Conservation (phyloP, 2,113 vertebrate species). For the Anarrhichthys ocellatus region DNA sequence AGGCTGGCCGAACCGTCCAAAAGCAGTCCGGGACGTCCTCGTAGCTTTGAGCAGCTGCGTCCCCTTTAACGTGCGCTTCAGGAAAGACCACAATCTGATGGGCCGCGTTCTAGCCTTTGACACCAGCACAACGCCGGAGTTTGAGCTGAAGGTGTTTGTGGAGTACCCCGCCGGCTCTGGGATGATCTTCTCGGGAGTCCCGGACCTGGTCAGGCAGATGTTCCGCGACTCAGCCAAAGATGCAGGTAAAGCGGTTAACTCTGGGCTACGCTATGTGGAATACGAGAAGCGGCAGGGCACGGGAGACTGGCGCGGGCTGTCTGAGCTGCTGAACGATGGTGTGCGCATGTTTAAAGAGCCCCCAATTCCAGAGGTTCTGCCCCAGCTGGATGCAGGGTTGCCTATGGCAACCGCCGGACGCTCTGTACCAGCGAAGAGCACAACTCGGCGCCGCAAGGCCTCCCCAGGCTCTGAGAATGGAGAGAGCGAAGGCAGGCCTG, state of each 20-base stretch:
- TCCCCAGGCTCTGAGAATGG: constrained; percentile 87
- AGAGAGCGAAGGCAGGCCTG: constrained; percentile 82
- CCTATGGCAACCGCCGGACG: constrained; percentile 79
- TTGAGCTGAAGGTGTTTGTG: constrained; percentile 89
- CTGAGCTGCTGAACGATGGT: constrained; percentile 87
- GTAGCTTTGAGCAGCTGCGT: constrained; percentile 84
- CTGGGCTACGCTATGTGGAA: constrained; percentile 90
- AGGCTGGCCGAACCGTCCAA: constrained; percentile 89
- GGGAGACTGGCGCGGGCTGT: constrained; percentile 90
- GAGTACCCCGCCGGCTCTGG: constrained; percentile 90
- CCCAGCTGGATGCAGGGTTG: constrained; percentile 84
- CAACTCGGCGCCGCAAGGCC: constrained; percentile 79
- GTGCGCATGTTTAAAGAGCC: constrained; percentile 90
- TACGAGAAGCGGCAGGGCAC: constrained; percentile 89
- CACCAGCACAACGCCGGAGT: constrained; percentile 83
- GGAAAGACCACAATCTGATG: constrained; percentile 89
- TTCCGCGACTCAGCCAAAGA: constrained; percentile 90
- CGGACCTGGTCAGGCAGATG: constrained; percentile 90
- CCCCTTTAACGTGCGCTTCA: constrained; percentile 91
- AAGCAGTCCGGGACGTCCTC: constrained; percentile 87
- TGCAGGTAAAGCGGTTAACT: constrained; percentile 88
- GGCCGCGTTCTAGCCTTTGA: constrained; percentile 91
- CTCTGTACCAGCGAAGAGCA: constrained; percentile 60
- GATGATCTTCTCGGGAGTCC: constrained; percentile 86
- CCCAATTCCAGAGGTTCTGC: constrained; percentile 84